Base-by-base conservation (phyloP, 1,140 invertebrate genomes). In the Trichonephila clavipes region DNA sequence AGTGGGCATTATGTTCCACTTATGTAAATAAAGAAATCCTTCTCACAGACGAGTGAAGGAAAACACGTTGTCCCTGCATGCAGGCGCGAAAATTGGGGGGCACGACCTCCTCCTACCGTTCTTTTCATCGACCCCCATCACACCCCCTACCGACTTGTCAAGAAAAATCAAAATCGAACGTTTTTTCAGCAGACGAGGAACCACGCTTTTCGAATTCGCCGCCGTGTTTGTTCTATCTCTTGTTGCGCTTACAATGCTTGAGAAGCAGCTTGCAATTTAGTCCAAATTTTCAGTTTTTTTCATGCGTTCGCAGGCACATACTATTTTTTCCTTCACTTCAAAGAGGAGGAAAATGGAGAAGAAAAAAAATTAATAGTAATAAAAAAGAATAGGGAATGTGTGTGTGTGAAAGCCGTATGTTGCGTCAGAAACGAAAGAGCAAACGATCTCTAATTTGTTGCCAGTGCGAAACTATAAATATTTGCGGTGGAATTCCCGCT, bases 1-100 rank as follows among this genome's bases (percentile, higher is more conserved):
- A 82, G 51, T 16, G 24, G 89, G 89, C 89, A 82, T 90, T 90
- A 90, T 82, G 58, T 90, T 90, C 69, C 89, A 81, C n/a, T 90
- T 90, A 90, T n/a, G 89, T 58, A 90, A 90, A 90, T 90, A 90
- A 90, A 90, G 62, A 61, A 82, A 34, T 61, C 89, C 24, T 28
- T 82, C 40, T 82, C 40, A 21, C 21, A 19, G 34, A 66, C 28
- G 69, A 81, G 24, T 89, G 64, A 69, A 28, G n/a, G 51, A 90
- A 61, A 90, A 81, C 51, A 82, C 51, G 24, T 24, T 44, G 24
- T 24, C 40, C 64, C 87, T n/a, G 8, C 34, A 82, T 82, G 72
- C 12, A 90, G 89, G 89, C 89, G 89, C 51, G 89, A 90, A 90
- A 90, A 90, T 58, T 81, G 89, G n/a, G 89, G 88, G 34, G 58